Evolutionary conservation across 2,797 vertebrate species (phyloP).

Genomic region (Diglossa cyanea): DNA sequence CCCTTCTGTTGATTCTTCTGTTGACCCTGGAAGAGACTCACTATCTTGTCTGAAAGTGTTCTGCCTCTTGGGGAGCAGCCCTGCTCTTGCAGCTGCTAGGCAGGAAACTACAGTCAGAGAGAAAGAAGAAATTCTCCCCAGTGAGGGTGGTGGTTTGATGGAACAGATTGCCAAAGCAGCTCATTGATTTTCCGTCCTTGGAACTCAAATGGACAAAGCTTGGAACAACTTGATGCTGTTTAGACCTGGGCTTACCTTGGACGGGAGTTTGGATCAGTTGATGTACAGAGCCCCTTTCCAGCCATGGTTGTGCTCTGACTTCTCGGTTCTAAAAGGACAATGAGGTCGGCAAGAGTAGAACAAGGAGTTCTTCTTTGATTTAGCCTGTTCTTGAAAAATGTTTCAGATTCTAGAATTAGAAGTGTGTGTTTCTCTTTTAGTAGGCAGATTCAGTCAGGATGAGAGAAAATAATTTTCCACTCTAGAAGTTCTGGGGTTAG

Average conservation of each 20-base stretch:
- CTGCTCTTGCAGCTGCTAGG: neutral
- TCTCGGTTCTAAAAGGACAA: neutral
- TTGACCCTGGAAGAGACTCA: neutral
- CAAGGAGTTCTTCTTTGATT: neutral
- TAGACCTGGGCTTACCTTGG: neutral
- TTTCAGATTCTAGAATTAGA: neutral
- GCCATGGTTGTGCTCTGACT: neutral
- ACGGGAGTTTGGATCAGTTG: neutral
- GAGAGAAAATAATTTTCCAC: neutral
- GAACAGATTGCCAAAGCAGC: neutral
- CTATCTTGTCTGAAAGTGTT: neutral
- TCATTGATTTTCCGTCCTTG: neutral
- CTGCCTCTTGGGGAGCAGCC: neutral
- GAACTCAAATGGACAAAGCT: neutral
- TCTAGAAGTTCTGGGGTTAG: neutral
- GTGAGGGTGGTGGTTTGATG: neutral
- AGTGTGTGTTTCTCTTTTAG: no score
- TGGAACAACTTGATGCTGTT: neutral
- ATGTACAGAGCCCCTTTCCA: neutral
- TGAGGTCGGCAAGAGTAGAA: neutral
- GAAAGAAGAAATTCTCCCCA: neutral
- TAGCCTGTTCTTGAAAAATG: neutral
- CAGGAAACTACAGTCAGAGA: neutral
- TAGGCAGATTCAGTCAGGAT: neutral
- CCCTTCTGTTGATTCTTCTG: neutral